Evolutionary conservation across 1,140 invertebrate species (phyloP).

Genomic region (Rhynchophorus ferrugineus): DNA sequence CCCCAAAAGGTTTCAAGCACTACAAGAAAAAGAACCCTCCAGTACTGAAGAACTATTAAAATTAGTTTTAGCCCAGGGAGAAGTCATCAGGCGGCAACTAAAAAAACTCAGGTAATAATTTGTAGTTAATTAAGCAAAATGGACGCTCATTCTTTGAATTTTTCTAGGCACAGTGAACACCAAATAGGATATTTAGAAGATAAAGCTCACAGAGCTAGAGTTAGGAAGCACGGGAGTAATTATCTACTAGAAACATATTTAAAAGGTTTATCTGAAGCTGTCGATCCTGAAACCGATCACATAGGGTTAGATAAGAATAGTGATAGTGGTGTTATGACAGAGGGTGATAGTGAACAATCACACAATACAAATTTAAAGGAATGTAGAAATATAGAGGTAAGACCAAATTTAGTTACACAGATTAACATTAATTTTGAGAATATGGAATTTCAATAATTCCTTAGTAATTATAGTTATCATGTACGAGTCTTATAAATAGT

Average conservation of each 20-base stretch:
- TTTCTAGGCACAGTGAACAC: constrained; percentile 64
- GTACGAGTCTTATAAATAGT: too few species aligned
- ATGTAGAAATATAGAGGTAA: constrained; percentile 32
- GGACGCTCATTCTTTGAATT: constrained; percentile 48
- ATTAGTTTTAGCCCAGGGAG: constrained; percentile 71
- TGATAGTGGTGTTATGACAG: constrained; percentile 49
- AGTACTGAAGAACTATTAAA: constrained; percentile 63
- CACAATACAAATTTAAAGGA: constrained; percentile 32
- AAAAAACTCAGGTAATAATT: constrained; percentile 49
- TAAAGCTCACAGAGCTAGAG: constrained; percentile 59
- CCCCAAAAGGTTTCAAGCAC: constrained; percentile 35
- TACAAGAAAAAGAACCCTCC: constrained; percentile 42
- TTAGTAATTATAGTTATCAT: too few species aligned
- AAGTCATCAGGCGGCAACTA: constrained; percentile 69
- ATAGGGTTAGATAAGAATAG: constrained; percentile 44
- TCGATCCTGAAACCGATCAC: constrained; percentile 38
- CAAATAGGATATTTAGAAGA: constrained; percentile 70
- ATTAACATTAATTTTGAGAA: constrained; percentile 1
- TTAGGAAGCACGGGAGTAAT: constrained; percentile 69
- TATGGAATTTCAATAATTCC: too few species aligned
- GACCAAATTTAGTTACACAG: constrained; percentile 1
- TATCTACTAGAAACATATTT: constrained; percentile 76
- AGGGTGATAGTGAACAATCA: constrained; percentile 39
- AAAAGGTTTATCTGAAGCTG: constrained; percentile 46
- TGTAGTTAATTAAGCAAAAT: constrained; percentile 52